Evolutionary conservation across 2,797 vertebrate species (phyloP).

Genomic region (Xiphorhynchus erythropygius): DNA sequence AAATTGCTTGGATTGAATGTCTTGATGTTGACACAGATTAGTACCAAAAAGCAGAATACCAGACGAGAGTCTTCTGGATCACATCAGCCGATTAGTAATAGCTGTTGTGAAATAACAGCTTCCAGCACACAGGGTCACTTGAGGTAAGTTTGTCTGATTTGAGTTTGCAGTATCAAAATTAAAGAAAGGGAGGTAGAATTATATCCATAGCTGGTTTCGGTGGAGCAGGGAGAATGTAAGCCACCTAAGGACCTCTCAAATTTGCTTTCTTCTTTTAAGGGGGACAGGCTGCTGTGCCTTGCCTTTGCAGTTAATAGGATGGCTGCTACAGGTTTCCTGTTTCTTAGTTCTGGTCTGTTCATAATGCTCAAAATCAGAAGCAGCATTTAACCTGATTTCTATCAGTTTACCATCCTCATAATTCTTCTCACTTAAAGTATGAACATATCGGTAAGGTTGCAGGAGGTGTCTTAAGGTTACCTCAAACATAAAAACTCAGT

Average conservation of each 20-base stretch:
- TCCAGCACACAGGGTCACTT: neutral
- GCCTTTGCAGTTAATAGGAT: neutral
- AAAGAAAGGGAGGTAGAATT: neutral
- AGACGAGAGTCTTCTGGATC: neutral
- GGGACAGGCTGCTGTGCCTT: neutral
- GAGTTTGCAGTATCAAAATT: neutral
- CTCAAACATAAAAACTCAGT: neutral
- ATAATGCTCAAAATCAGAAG: neutral
- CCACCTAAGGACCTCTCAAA: neutral
- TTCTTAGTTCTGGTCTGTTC: neutral
- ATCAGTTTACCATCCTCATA: neutral
- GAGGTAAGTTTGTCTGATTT: neutral
- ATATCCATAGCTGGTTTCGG: neutral
- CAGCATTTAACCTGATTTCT: neutral
- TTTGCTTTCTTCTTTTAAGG: neutral
- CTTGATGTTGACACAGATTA: neutral
- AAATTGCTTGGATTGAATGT: neutral
- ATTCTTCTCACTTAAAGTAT: neutral
- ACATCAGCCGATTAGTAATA: neutral
- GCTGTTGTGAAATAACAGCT: neutral
- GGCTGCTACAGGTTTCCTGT: neutral
- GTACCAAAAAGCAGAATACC: neutral
- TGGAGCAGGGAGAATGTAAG: neutral
- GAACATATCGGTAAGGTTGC: neutral
- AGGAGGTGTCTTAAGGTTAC: neutral